Base-by-base conservation (phyloP, 2,797 vertebrate species). In the Apogon hyalosoma region DNA sequence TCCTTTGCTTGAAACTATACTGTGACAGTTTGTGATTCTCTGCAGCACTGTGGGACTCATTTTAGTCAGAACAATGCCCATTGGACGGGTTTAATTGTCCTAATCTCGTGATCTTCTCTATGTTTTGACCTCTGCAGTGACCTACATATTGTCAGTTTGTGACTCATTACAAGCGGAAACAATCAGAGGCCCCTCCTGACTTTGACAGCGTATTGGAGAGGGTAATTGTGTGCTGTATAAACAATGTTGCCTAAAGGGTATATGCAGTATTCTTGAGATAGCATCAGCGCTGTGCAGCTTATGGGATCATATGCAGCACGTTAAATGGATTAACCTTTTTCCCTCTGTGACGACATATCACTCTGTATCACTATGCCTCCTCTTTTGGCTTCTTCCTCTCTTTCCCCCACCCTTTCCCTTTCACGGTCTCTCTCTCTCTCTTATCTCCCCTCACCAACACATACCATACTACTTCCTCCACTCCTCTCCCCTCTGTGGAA, bases 241-340 rank as follows among this genome's bases (percentile, higher is more conserved):
- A 77, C 67, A 69, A 69, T 13, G 14, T 59, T 53, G 72, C 70
- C 67, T 55, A 40, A 60, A 80, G 87, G 69, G n/a, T 66, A 33
- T 18, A 7, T 18, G 70, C 54, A 40, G 65, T 2, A 68, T 77
- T 64, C 8, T 41, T 16, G 12, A 51, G 68, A 81, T 77, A 47
- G 58, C 51, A 63, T 77, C 58, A 11, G 55, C 0, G 2, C 69
- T n/a, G 53, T 3, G 11, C 70, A 69, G 82, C 58, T 84, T 82
- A 74, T 78, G 67, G 72, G 69, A 80, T 86, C 77, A 75, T 61
- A 78, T 81, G 62, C 66, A 50, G 75, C 75, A 55, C 39, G 49
- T 77, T 86, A 87, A 87, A 87, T n/a, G 63, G 85, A 87, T 90
- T 79, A 87, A 89, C 87, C 87, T 89, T 85, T 85, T 67, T 79